Percentiles rank a stretch among this genome's conserved stretches.
These are phyloP conservation scores for Tarsius wallacei DNA, from an alignment of 2,797 vertebrate genomes.

Conservation along the genomic window DNA sequence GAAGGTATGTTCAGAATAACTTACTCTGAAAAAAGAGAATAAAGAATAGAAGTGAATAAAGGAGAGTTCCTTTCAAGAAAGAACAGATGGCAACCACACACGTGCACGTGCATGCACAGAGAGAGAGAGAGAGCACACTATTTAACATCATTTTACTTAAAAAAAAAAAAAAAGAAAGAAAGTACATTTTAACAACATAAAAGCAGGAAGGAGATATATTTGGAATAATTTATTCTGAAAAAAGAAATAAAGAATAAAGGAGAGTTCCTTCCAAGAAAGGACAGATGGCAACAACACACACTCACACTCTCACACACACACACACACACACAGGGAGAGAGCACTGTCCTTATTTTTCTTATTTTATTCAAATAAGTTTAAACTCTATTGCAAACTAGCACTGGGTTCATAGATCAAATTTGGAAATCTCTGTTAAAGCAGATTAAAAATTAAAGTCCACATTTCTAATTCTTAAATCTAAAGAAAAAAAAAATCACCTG, in stretches of 20 bases:
- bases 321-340: background rate
- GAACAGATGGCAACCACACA: background rate
- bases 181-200: background rate
- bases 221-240: background rate
- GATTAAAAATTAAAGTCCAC: constrained; percentile 41
- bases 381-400: background rate
- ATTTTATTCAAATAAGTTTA: constrained; percentile 18
- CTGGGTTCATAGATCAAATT: background rate
- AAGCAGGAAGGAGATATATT: background rate
- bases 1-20: background rate
- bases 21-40: background rate
- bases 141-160: too few species aligned
- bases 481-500: constrained; percentile 6
- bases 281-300: background rate
- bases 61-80: background rate
- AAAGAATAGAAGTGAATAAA: background rate
- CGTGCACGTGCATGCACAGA: rapidly evolving
- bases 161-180: too few species aligned
- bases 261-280: background rate
- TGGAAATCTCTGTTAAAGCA: constrained; percentile 22
- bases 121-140: too few species aligned
- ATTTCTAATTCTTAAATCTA: constrained; percentile 35
- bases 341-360: background rate
- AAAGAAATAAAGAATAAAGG: background rate
- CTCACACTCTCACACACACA: too few species aligned